These are phyloP conservation scores for Calcarius lapponicus DNA, from an alignment of 2,797 vertebrate genomes.

Conservation along the genomic window DNA sequence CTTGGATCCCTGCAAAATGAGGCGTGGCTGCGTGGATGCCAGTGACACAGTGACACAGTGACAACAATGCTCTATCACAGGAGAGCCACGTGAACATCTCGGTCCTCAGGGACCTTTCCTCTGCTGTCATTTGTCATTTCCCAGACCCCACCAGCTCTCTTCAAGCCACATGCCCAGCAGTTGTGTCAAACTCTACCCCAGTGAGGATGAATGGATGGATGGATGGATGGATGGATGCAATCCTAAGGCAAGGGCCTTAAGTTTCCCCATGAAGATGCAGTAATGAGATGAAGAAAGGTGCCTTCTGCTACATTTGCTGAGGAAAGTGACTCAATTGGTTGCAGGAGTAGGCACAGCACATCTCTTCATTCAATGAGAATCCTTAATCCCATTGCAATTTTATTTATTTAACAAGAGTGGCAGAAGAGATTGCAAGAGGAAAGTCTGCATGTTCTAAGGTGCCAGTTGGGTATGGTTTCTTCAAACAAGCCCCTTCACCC, in stretches of 20 bases:
- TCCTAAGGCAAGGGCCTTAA: conserved; percentile 26
- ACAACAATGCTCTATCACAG: neutral
- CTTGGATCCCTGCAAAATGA: neutral
- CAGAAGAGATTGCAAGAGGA: neutral
- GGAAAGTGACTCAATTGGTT: neutral
- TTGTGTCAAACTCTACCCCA: neutral
- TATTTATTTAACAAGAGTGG: neutral
- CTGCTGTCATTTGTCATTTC: neutral
- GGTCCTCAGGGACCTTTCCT: neutral
- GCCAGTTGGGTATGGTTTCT: neutral
- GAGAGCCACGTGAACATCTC: neutral
- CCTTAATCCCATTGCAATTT: neutral
- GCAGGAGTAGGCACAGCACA: neutral
- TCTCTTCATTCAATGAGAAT: conserved; percentile 14
- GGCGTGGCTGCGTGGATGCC: neutral
- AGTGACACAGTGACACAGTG: neutral
- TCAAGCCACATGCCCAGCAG: neutral
- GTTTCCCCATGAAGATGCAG: neutral
- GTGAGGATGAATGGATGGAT: neutral
- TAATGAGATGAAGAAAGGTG: conserved; percentile 56
- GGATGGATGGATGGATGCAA: neutral
- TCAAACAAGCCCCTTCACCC: conserved; percentile 21
- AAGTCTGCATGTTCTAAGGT: neutral
- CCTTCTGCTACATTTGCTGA: conserved; percentile 35
- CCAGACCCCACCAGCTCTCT: neutral